Evolutionary conservation across 1,140 invertebrate species (phyloP).

Genomic region (Drosophila navojoa): DNA sequence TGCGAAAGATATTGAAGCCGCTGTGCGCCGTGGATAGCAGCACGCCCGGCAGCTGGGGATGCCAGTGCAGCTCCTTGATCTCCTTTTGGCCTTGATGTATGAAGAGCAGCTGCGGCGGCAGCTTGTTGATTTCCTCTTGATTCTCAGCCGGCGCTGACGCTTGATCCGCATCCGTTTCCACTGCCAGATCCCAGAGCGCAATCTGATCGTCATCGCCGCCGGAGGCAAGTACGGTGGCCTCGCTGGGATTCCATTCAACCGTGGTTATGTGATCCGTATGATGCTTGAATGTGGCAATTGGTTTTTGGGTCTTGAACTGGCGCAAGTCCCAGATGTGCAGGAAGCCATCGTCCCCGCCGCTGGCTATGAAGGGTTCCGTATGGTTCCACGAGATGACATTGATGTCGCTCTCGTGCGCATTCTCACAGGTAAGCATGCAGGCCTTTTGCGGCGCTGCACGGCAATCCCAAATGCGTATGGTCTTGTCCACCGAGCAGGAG

Average conservation of each 20-base stretch:
- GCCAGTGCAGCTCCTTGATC: constrained; percentile 99
- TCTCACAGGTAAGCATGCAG: constrained; percentile 94
- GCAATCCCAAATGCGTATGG: constrained; percentile 95
- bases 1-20: constrained; percentile 98
- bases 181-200: constrained; percentile 98
- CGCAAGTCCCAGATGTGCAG: constrained; percentile 98
- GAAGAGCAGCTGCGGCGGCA: constrained; percentile 98
- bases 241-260: constrained; percentile 98
- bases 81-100: constrained; percentile 99
- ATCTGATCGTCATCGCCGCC: constrained; percentile 98
- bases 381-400: constrained; percentile 99
- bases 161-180: constrained; percentile 90
- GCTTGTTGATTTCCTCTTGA: constrained; percentile 85
- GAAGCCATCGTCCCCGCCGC: constrained; percentile 97
- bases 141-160: constrained; percentile 84
- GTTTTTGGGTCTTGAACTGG: constrained; percentile 91
- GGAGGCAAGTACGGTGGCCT: constrained; percentile 96
- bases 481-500: constrained; percentile 97
- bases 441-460: constrained; percentile 93
- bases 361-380: constrained; percentile 94
- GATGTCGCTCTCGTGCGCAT: constrained; percentile 96
- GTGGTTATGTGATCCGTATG: constrained; percentile 96
- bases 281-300: constrained; percentile 96
- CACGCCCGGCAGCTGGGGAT: constrained; percentile 96
- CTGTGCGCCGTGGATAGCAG: constrained; percentile 96